Base-by-base conservation (phyloP, 2,797 vertebrate genomes). In the Intellagama lesueurii region DNA sequence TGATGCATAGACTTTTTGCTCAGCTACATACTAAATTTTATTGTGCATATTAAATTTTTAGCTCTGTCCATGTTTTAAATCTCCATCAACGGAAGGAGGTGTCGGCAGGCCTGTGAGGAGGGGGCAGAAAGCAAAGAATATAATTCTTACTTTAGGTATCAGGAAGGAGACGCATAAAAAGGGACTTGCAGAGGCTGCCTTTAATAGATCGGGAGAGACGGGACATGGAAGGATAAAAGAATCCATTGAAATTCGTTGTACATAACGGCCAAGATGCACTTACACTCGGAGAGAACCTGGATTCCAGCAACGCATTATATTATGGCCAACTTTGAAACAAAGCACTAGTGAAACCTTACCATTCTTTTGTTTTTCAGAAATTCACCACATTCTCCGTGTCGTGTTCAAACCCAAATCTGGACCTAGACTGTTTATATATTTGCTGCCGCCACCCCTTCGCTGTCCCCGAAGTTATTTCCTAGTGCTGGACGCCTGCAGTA, bases 11-110 rank as follows among this genome's bases (percentile, higher is more conserved):
- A 89, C 93, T 94, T 95, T 94, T 94, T 92, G 91, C 95, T 95
- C 88, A 84, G 91, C 88, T 93, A 92, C 90, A 12, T 69, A 88
- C 88, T 92, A 92, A 89, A 90, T 95, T 96, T 92, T 93, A 94
- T 95, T 93, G 92, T 89, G 95, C 91, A 87, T 95, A 91, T 93
- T 94, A 94, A 92, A 77, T 94, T 94, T 92, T 94, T 94, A 93
- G 84, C 89, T 89, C 66, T 6, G 86, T 85, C 81, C 78, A 56
- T 83, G 14, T 94, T 95, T 94, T 90, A 93, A 92, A 82, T 82
- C 14, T 86, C 85, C 14, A n/a, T 84, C 81, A 88, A 40, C 72
- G 40, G 76, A 72, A 85, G 85, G 87, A 92, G 47, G 66, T 69
- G 7, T 66, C 28, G 64, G 73, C 3, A 88, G 40, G 16, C 8